A percentile compares a stretch with the other conserved stretches of the same genome.
Evolutionary conservation across 2,888 invertebrate species (phyloP).

Genomic region (Euclidia mi): DNA sequence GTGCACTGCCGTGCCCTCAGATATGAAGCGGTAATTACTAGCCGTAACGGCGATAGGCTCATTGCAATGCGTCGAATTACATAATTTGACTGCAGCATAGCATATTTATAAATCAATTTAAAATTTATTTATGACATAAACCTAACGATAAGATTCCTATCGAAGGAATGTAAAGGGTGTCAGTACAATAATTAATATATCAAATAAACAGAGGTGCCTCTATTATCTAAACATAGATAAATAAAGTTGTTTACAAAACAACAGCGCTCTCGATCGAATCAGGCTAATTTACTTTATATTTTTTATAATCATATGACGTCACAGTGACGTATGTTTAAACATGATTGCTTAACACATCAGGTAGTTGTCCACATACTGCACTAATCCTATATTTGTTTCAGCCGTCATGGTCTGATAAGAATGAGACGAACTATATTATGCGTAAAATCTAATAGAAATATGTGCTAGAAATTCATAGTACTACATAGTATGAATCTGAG

Average conservation of each 20-base stretch:
- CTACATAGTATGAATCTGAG: background rate
- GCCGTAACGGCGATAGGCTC: too few species aligned
- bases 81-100: too few species aligned
- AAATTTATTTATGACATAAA: background rate
- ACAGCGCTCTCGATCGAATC: slow-evolving; percentile 19
- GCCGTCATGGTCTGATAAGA: slow-evolving; percentile 7
- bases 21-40: too few species aligned
- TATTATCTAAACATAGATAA: slow-evolving; percentile 5
- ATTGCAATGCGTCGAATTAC: too few species aligned
- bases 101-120: too few species aligned
- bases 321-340: slow-evolving; percentile 32
- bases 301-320: slow-evolving; percentile 36
- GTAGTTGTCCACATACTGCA: slow-evolving; percentile 15
- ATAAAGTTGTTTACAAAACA: slow-evolving; percentile 30
- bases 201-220: slow-evolving; percentile 7
- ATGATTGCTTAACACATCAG: slow-evolving; percentile 29
- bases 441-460: background rate
- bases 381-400: slow-evolving; percentile 25
- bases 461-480: background rate
- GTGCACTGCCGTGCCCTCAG: too few species aligned
- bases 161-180: background rate
- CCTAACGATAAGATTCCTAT: background rate
- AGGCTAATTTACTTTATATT: slow-evolving; percentile 33
- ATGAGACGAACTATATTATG: slow-evolving; percentile 1
- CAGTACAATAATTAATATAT: background rate